Evolutionary conservation across 2,888 invertebrate species (phyloP).

Genomic region (Diarsia mendica): DNA sequence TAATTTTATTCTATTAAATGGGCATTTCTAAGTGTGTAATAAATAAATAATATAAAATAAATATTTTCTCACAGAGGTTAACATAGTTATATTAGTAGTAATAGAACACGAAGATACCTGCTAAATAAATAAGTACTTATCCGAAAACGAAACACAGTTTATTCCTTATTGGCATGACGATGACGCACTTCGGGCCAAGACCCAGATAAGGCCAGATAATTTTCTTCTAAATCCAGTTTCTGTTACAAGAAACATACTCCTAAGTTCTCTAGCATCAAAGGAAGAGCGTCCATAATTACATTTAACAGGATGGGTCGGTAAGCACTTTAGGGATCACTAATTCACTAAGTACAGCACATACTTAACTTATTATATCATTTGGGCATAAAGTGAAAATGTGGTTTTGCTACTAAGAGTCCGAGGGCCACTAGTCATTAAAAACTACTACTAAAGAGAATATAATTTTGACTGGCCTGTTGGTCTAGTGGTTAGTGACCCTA

Average conservation of each 20-base stretch:
- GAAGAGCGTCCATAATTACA: constrained; percentile 18
- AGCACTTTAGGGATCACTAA: constrained; percentile 43
- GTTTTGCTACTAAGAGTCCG: constrained; percentile 9
- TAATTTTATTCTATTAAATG: too few relatives aligned
- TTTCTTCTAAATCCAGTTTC: background rate
- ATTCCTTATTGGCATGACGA: too few relatives aligned
- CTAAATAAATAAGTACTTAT: too few relatives aligned
- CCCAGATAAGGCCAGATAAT: background rate
- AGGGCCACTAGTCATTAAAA: constrained; percentile 6
- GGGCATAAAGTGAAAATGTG: constrained; percentile 5
- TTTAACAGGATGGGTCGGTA: constrained; percentile 14
- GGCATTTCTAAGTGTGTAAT: too few relatives aligned
- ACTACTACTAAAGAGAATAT: background rate
- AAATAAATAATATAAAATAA: too few relatives aligned
- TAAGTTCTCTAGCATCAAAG: constrained; percentile 8
- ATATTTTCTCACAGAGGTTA: too few relatives aligned
- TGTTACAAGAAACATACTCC: background rate
- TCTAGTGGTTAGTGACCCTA: too few relatives aligned
- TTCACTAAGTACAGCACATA: constrained; percentile 33
- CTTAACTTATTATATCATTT: constrained; percentile 25
- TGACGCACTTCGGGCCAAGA: too few relatives aligned
- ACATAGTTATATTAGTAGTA: too few relatives aligned
- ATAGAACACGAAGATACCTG: too few relatives aligned
- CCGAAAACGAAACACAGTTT: too few relatives aligned
- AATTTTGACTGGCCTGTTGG: too few relatives aligned